A percentile compares a stretch with the other conserved stretches of the same genome.
phyloP scores from a whole-genome alignment of 2,797 vertebrate genomes.

The Sorex maritimensis region DNA sequence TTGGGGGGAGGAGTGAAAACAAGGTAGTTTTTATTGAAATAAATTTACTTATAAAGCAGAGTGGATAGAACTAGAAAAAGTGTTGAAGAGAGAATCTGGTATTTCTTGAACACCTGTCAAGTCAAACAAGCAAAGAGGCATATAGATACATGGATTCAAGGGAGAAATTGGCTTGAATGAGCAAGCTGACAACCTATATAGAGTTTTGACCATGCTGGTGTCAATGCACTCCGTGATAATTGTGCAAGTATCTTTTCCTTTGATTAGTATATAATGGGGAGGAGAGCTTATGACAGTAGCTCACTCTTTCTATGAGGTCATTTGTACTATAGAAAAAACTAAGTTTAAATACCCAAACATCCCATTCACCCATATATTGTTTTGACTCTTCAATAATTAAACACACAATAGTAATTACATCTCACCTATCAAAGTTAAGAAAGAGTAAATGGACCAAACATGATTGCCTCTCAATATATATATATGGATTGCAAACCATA shows the following conservation, averaged over 20 bases:
- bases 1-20: no score
- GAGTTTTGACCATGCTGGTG: not conserved
- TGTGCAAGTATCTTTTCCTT: not conserved
- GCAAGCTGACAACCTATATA: no score
- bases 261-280: not conserved
- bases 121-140: no score
- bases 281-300: rapidly evolving
- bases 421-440: not conserved
- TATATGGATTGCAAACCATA: no score
- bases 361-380: not conserved
- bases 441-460: not conserved
- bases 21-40: no score
- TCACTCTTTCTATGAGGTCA: not conserved
- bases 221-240: not conserved
- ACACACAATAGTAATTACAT: not conserved
- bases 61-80: no score
- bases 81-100: no score
- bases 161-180: no score
- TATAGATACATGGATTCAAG: no score
- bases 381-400: slow-evolving; percentile 53
- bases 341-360: not conserved
- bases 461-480: no score
- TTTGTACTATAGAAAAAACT: not conserved
- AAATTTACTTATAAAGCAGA: no score
- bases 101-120: no score